Percentiles rank a stretch among this genome's conserved stretches.
Evolutionary conservation across 2,888 invertebrate species (phyloP).

Genomic region (Drosophila sordidula): DNA sequence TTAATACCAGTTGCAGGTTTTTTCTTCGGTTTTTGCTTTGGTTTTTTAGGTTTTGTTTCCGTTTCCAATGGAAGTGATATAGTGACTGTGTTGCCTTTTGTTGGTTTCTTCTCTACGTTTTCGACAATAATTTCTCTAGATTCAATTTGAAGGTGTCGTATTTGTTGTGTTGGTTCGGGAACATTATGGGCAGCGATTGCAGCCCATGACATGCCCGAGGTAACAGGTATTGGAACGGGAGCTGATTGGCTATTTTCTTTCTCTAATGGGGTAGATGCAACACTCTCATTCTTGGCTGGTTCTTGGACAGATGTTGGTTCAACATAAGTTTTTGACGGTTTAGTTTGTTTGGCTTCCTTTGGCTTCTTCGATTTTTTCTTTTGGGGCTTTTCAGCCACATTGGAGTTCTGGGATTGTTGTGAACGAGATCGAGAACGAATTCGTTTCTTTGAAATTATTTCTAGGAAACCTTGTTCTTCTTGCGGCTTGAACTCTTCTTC

Average conservation of each 20-base stretch:
- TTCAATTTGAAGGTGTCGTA: conserved; percentile 60
- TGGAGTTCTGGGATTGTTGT: conserved; percentile 79
- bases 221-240: conserved; percentile 22
- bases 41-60: conserved; percentile 65
- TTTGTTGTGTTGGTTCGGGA: conserved; percentile 77
- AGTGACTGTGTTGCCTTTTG: conserved; percentile 36
- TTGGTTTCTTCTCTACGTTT: conserved; percentile 32
- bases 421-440: conserved; percentile 86
- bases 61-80: conserved; percentile 59
- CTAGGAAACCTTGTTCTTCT: conserved; percentile 86
- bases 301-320: conserved; percentile 10
- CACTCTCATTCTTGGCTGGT: neutral
- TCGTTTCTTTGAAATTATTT: conserved; percentile 85
- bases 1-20: conserved; percentile 44
- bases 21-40: conserved; percentile 68
- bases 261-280: neutral
- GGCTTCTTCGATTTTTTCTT: conserved; percentile 83
- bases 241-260: conserved; percentile 8
- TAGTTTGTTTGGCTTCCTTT: conserved; percentile 31
- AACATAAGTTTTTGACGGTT: neutral
- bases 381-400: conserved; percentile 84
- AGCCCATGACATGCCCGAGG: conserved; percentile 79
- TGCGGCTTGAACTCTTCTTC: conserved; percentile 25
- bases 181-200: conserved; percentile 80
- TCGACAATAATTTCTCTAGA: conserved; percentile 19